Evolutionary conservation across 1,140 invertebrate species (phyloP), one percentile per base, ranked within the genome.

Genomic region (Hyphantria cunea): DNA sequence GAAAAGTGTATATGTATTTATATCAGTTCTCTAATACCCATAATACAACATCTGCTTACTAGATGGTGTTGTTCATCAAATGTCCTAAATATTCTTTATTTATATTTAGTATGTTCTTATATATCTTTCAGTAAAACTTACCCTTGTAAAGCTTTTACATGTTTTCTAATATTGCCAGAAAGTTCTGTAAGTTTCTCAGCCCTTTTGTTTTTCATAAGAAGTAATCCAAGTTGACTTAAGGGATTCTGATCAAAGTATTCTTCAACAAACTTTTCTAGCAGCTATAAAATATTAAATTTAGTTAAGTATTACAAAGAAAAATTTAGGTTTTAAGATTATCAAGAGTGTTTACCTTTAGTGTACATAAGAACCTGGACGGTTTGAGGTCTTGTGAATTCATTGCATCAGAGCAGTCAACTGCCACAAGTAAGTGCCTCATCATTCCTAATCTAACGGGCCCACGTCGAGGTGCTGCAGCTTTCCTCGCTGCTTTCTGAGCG

Each of bases 191-290:
- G 83, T 92, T 96, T 98, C 82, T 99, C 98, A 12, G 98, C 97
- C 76, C 97, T 92, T 91, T 99, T 99, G 77, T 99, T 98, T 75
- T 95, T 95, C 58, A 98, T 97, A 10, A 95, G 90, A 71, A 99
- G 96, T 48, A 99, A 92, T 14, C 98, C 98, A 44, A 99, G 90
- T 90, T 99, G 99, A 87, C 97, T 98, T 50, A 99, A 98, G 39
- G 99, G 99, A 92, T 99, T 99, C 91, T 99, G 97, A 90, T 99
- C 98, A 90, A 99, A 99, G 84, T 97, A 99, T 90, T 99, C 98
- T 72, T 98, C 96, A 55, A 99, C 94, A 88, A 99, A 99, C 67
- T 95, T 94, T 91, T 99, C 97, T 51, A 99, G 82, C 17, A 99
- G 91, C 96, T 98, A 81, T 92, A 87, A 50, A 53, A 54, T 33